These are phyloP conservation scores for Drosophila putrida DNA, from an alignment of 2,888 invertebrate species.

Conservation along the genomic window DNA sequence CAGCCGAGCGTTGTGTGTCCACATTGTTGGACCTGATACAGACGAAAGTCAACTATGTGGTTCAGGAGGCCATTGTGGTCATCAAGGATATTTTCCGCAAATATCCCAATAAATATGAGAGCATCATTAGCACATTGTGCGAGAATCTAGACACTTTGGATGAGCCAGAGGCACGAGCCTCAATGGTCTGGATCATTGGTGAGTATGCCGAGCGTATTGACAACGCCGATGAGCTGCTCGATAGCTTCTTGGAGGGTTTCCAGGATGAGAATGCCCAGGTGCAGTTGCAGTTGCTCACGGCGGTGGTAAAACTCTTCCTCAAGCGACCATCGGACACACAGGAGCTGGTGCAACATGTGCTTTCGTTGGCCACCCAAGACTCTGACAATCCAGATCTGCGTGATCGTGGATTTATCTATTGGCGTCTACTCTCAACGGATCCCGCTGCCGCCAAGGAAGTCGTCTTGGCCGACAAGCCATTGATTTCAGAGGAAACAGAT, in stretches of 20 bases:
- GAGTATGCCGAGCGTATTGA: slow-evolving; percentile 99
- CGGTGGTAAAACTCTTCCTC: slow-evolving; percentile 98
- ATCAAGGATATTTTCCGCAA: slow-evolving; percentile 99
- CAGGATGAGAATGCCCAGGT: slow-evolving; percentile 98
- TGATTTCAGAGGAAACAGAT: slow-evolving; percentile 99
- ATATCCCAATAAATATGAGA: slow-evolving; percentile 99
- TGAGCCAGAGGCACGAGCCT: slow-evolving; percentile 99
- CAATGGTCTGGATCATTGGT: slow-evolving; percentile 98
- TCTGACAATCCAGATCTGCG: slow-evolving; percentile 99
- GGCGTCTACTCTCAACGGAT: slow-evolving; percentile 99
- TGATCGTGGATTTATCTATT: slow-evolving; percentile 99
- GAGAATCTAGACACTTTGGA: slow-evolving; percentile 99
- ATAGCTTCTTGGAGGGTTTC: slow-evolving; percentile 99
- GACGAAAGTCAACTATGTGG: slow-evolving; percentile 99
- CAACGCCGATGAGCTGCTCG: slow-evolving; percentile 98
- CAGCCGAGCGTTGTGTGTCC: slow-evolving; percentile 99
- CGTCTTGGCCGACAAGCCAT: slow-evolving; percentile 98
- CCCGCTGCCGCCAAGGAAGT: slow-evolving; percentile 99
- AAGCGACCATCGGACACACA: slow-evolving; percentile 99
- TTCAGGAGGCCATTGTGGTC: slow-evolving; percentile 99
- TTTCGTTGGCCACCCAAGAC: slow-evolving; percentile 94
- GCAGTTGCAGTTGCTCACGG: slow-evolving; percentile 97
- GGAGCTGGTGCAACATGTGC: slow-evolving; percentile 98
- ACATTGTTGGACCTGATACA: slow-evolving; percentile 99
- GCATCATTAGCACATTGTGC: slow-evolving; percentile 99